Evolutionary conservation across 2,888 invertebrate species (phyloP), one percentile per base, ranked within the genome.

Genomic region (Psylliodes chrysocephalus): DNA sequence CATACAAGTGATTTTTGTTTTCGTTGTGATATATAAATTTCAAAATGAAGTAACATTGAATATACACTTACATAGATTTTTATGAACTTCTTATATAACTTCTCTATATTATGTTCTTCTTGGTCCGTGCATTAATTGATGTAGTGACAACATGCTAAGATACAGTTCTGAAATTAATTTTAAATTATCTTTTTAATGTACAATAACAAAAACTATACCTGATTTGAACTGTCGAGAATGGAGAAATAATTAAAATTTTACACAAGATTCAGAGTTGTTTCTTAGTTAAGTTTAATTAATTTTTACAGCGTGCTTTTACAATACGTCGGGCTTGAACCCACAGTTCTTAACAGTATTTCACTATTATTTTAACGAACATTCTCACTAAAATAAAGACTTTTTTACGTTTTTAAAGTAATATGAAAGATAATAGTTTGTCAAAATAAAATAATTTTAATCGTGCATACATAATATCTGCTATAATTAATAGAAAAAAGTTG

Each of bases 111-210:
- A 74, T 72, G 74, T 72, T 71, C 63, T 68, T 75, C 70, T 74
- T 78, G 78, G 78, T 78, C 78, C 77, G 77, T 78, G 77, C 77
- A 77, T 72, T 57, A 57, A 57, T 57, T 57, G 57, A 70, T 53
- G 53, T 46, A 47, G 54, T 60, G 54, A 47, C 54, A 54, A 53
- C 14, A 42, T 14, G 38, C 18, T 25, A 54, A 35, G 22, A 4
- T 22, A 6, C 22, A 22, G 6, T 22, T 35, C 35, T 35, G 35
- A 14, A 35, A 14, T 14, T 1, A 35, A 35, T 12, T 35, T 35
- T 35, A 33, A 33, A 33, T 33, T 33, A 2, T n/a, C 33, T 33
- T 2, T 33, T 33, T 33, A 10, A 7, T 33, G n/a, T n/a, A n/a
- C n/a, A n/a, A n/a, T n/a, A n/a, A n/a, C n/a, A n/a, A n/a, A n/a